Evolutionary conservation across 2,888 invertebrate genomes (phyloP).

Genomic region (Malthinus flaveolus): DNA sequence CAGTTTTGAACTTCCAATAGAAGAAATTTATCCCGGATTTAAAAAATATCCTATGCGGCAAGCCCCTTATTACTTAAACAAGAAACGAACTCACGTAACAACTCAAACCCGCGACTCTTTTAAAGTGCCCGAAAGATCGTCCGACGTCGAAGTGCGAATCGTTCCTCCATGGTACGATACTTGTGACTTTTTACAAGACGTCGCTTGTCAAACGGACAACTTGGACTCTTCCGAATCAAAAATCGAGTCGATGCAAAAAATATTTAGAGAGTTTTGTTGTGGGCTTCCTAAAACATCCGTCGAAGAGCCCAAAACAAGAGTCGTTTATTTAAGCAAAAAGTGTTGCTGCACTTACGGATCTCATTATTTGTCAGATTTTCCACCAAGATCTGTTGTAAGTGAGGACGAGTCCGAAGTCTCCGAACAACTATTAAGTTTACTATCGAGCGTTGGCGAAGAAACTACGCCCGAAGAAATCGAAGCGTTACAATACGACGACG

Average conservation of each 20-base stretch:
- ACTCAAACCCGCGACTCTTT: neutral
- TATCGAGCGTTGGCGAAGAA: neutral
- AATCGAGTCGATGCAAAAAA: neutral
- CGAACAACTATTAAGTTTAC: neutral
- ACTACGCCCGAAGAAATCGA: neutral
- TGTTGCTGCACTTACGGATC: conserved; percentile 13
- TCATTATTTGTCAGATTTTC: neutral
- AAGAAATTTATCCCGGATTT: too few relatives aligned
- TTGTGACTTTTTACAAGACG: conserved; percentile 12
- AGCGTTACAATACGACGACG: neutral
- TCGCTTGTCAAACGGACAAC: conserved; percentile 19
- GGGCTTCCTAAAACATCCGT: neutral
- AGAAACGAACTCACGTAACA: neutral
- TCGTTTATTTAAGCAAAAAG: neutral
- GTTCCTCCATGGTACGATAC: conserved; percentile 4
- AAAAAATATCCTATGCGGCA: too few relatives aligned
- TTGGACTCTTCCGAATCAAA: neutral
- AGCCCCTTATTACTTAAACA: too few relatives aligned
- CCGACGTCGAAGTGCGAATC: conserved; percentile 8
- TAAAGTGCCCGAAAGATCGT: neutral
- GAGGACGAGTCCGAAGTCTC: neutral
- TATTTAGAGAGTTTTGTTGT: conserved; percentile 3
- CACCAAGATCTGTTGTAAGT: too few relatives aligned
- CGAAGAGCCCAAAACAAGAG: neutral
- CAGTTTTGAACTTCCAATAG: neutral